These are phyloP conservation scores for Tadarida brasiliensis DNA, from an alignment of 2,797 vertebrate species.

Conservation along the genomic window DNA sequence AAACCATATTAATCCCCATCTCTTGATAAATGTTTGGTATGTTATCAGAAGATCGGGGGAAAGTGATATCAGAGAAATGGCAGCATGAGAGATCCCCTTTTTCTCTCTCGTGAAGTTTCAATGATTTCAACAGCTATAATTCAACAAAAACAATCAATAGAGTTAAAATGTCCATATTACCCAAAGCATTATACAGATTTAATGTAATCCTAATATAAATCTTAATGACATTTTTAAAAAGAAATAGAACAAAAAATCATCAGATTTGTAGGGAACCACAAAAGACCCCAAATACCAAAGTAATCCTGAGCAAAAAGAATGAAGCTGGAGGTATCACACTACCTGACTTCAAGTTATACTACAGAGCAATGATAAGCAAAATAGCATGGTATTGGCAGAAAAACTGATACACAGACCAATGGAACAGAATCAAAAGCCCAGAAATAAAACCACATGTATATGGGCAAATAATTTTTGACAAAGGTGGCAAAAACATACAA, in stretches of 20 bases:
- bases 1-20: background rate
- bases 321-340: background rate
- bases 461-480: background rate
- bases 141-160: background rate
- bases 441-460: background rate
- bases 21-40: background rate
- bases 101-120: background rate
- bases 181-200: background rate
- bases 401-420: background rate
- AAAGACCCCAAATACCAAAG: background rate
- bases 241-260: background rate
- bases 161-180: background rate
- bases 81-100: background rate
- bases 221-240: background rate
- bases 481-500: background rate
- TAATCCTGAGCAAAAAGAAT: background rate
- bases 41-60: constrained; percentile 26
- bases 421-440: background rate
- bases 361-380: background rate
- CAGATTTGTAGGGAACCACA: background rate
- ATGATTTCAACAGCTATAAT: background rate
- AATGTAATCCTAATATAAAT: background rate
- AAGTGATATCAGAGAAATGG: background rate
- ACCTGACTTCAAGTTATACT: background rate
- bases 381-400: background rate